Percentiles rank a stretch among this genome's conserved stretches.
Conservation (phyloP, 2,113 vertebrate species). For the Trochalopteron elliotii region DNA sequence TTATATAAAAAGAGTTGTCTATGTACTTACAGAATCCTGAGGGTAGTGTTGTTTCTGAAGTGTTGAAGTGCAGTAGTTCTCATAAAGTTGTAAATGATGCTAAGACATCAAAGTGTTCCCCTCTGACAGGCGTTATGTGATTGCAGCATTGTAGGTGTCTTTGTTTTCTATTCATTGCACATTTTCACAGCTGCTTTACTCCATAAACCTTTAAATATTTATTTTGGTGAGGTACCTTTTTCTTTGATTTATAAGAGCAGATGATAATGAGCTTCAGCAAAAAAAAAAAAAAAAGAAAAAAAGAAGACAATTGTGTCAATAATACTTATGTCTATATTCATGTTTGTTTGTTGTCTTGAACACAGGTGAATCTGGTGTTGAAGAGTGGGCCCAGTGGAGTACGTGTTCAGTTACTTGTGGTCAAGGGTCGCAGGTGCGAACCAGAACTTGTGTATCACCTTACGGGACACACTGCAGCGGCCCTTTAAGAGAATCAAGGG, state of each 20-base stretch:
- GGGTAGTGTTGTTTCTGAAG: not conserved
- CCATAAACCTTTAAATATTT: conserved; percentile 27
- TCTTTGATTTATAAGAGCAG: conserved; percentile 39
- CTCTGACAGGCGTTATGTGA: not conserved
- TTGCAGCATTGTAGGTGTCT: conserved; percentile 10
- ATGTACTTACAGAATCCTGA: not conserved
- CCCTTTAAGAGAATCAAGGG: conserved; percentile 99
- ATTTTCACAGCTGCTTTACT: conserved; percentile 59
- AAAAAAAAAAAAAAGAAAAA: not conserved
- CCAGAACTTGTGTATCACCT: conserved; percentile 99
- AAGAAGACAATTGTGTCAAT: not conserved
- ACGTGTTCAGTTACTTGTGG: conserved; percentile 99
- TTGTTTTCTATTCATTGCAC: conserved; percentile 52
- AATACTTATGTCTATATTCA: conserved; percentile 73
- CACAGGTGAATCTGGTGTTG: conserved; percentile 99
- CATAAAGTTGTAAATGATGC: not conserved
- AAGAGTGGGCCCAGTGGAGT: conserved; percentile 99
- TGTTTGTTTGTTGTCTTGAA: conserved; percentile 89
- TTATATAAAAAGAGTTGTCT: not conserved
- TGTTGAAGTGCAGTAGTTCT: not conserved
- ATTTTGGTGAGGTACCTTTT: conserved; percentile 15
- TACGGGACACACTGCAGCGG: conserved; percentile 99
- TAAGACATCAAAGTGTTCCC: not conserved
- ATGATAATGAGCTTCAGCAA: not conserved
- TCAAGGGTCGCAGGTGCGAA: conserved; percentile 99